Conservation (phyloP, 2,888 invertebrate genomes). For the Epinotia ramella region DNA sequence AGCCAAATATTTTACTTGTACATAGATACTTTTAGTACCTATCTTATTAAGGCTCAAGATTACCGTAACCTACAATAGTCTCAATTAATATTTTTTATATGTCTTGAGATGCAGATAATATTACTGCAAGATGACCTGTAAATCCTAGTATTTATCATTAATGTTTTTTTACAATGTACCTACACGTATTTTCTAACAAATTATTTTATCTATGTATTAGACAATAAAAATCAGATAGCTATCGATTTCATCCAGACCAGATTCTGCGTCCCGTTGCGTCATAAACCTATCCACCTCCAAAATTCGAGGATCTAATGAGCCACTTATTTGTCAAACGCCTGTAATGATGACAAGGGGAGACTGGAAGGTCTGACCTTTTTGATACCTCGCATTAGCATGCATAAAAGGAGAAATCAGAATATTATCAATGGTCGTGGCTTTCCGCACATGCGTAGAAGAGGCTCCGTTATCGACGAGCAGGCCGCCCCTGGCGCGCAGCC, state of each 20-base stretch:
- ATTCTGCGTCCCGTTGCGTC: not conserved
- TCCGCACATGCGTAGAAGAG: conserved; percentile 78
- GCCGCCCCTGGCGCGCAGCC: conserved; percentile 67
- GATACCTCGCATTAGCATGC: conserved; percentile 76
- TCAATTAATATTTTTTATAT: too few relatives aligned
- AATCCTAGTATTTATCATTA: too few relatives aligned
- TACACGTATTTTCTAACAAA: too few relatives aligned
- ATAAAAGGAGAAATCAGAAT: conserved; percentile 80
- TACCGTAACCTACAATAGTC: too few relatives aligned
- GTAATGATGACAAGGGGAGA: conserved; percentile 57
- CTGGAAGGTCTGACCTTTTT: conserved; percentile 66
- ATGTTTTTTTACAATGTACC: too few relatives aligned
- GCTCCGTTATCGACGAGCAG: conserved; percentile 69
- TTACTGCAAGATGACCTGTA: too few relatives aligned
- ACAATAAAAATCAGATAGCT: not conserved
- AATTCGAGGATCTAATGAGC: conserved; percentile 41
- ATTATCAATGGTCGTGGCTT: conserved; percentile 67
- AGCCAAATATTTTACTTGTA: not conserved
- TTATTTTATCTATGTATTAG: too few relatives aligned
- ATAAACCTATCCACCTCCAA: conserved; percentile 19
- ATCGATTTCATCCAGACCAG: not conserved
- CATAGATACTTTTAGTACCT: not conserved
- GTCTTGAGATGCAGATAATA: too few relatives aligned
- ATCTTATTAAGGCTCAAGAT: too few relatives aligned
- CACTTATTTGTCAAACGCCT: conserved; percentile 57